Base-by-base conservation (phyloP, 1,140 invertebrate genomes). In the Myzus persicae region DNA sequence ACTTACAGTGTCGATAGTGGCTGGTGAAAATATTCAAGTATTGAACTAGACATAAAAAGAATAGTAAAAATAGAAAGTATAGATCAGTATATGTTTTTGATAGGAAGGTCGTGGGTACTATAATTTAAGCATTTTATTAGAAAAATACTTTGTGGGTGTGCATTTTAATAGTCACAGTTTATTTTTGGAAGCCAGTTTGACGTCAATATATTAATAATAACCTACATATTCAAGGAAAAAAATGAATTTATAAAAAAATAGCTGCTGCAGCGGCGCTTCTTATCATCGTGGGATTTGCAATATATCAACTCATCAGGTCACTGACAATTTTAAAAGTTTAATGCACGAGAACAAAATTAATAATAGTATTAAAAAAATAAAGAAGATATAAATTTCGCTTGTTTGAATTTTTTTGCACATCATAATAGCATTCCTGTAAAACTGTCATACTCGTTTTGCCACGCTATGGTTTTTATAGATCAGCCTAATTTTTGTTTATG, bases 221-320 rank as follows among this genome's bases (percentile, higher is more conserved):
- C 89, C 51, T 59, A 90, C 51, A 90, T 90, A 59, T 90, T 90
- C 38, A 90, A 11, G 40, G 59, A 76, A 91, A 42, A 90, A 36
- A 24, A 82, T 9, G 40, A 40, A 24, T 38, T 22, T 22, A 38
- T 20, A 46, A 67, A 91, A 81, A 91, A 91, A 91, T 9, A 76
- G n/a, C 67, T 36, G 67, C 59, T 91, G 67, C n/a, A 14, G 38
- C 38, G 81, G 42, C 67, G 38, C 67, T 48, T 7, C 67, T 91
- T 91, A 91, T 91, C 90, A 91, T 91, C 90, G 90, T 91, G 90
- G 90, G 90, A 91, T 91, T 91, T 82, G n/a, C 67, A 81, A 91
- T 48, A 82, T 48, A 81, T 82, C 90, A 48, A 91, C 90, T 81
- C 90, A 91, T 91, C 42, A n/a, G 67, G n/a, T 82, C 67, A 91